Conservation (phyloP, 2,113 vertebrate species). For the Oryzias melastigma region DNA sequence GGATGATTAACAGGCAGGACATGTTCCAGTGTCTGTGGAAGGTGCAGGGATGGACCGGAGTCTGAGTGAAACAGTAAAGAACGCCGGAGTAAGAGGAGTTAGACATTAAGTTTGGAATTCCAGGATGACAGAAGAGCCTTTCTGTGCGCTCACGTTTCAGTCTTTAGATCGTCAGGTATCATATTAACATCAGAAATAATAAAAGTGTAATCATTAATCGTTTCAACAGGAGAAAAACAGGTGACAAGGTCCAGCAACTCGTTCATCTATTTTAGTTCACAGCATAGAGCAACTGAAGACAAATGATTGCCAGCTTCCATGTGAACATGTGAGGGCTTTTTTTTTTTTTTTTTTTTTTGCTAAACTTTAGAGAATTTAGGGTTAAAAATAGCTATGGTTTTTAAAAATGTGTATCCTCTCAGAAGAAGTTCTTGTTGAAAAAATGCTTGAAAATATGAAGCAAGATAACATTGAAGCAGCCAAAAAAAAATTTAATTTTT, state of each 20-base stretch:
- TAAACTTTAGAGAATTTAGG: no score
- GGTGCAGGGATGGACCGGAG: slow-evolving; percentile 23
- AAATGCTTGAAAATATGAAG: no score
- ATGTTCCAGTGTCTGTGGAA: slow-evolving; percentile 22
- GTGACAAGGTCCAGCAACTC: slow-evolving; percentile 66
- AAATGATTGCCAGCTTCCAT: slow-evolving; percentile 38
- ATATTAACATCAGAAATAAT: slow-evolving; percentile 66
- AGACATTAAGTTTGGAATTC: slow-evolving; percentile 47
- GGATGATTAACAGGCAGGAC: slow-evolving; percentile 70
- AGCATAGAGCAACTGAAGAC: slow-evolving; percentile 23
- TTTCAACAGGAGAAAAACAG: slow-evolving; percentile 21
- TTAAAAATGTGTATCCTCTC: no score
- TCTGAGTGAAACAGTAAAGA: slow-evolving; percentile 30
- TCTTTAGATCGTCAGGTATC: slow-evolving; percentile 39
- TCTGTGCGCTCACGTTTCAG: slow-evolving; percentile 18
- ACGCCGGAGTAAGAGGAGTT: slow-evolving; percentile 42
- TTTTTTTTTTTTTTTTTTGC: neutral
- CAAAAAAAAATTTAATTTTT: no score
- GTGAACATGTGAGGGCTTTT: slow-evolving; percentile 13
- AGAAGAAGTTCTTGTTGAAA: no score
- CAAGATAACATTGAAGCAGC: no score
- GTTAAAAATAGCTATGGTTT: no score
- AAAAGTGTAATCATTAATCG: slow-evolving; percentile 62
- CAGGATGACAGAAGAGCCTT: neutral
- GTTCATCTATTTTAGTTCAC: slow-evolving; percentile 44